phyloP scores from a whole-genome alignment of 2,888 invertebrate species.

The Dastarcus helophoroides region DNA sequence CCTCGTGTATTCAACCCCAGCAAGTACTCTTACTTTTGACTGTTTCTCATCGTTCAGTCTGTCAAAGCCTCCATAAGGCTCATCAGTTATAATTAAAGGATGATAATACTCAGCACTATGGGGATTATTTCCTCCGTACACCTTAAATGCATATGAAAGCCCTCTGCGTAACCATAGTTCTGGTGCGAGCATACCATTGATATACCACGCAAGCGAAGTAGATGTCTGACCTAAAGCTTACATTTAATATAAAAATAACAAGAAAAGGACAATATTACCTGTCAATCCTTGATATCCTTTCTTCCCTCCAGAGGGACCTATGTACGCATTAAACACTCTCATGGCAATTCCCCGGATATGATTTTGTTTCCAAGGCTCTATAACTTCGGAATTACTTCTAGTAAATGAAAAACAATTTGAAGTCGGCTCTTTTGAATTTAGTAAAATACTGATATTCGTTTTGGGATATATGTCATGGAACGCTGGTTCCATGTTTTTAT shows the following conservation, averaged over 20 bases:
- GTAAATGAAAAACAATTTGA: slow-evolving; percentile 70
- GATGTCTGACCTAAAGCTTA: slow-evolving; percentile 46
- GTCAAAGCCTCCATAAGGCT: slow-evolving; percentile 73
- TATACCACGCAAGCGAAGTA: slow-evolving; percentile 77
- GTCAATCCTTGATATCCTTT: slow-evolving; percentile 67
- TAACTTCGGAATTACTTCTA: slow-evolving; percentile 23
- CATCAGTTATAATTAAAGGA: slow-evolving; percentile 80
- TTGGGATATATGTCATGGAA: slow-evolving; percentile 75
- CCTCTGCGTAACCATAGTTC: slow-evolving; percentile 81
- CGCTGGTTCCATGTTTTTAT: slow-evolving; percentile 64
- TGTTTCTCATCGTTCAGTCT: slow-evolving; percentile 58
- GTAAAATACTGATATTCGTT: slow-evolving; percentile 52
- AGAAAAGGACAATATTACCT: slow-evolving; percentile 33
- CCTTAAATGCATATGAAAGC: slow-evolving; percentile 70
- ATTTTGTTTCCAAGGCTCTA: slow-evolving; percentile 47
- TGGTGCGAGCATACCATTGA: slow-evolving; percentile 80
- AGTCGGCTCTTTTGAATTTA: slow-evolving; percentile 51
- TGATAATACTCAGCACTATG: slow-evolving; percentile 78
- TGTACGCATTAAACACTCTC: slow-evolving; percentile 64
- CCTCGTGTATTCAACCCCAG: slow-evolving; percentile 72
- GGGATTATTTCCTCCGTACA: slow-evolving; percentile 78
- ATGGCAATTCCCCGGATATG: slow-evolving; percentile 58
- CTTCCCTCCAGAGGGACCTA: slow-evolving; percentile 76
- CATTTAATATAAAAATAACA: background rate
- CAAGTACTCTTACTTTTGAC: slow-evolving; percentile 59